A percentile compares a stretch with the other conserved stretches of the same genome.
phyloP scores from a whole-genome alignment of 2,113 vertebrate genomes.

The Macrotis lagotis region DNA sequence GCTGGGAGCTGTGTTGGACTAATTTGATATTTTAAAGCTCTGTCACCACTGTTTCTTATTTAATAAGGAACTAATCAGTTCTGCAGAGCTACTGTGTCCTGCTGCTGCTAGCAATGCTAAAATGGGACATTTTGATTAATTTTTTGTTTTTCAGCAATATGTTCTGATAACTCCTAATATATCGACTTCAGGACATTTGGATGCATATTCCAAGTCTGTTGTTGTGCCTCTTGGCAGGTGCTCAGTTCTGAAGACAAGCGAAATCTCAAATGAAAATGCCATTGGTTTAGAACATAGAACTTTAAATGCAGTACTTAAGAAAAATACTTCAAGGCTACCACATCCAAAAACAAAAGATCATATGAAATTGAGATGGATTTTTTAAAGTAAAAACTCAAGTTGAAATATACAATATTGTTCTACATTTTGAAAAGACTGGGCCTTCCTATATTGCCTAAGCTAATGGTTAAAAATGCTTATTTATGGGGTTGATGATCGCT shows the following conservation, averaged over 20 bases:
- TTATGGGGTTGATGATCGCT: not conserved
- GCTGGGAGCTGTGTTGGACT: conserved; percentile 54
- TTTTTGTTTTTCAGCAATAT: conserved; percentile 65
- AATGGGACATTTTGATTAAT: conserved; percentile 69
- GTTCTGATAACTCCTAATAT: conserved; percentile 52
- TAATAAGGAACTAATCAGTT: conserved; percentile 80
- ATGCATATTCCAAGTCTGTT: not conserved
- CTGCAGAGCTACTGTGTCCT: conserved; percentile 34
- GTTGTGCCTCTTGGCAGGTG: conserved; percentile 60
- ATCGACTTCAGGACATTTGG: conserved; percentile 45
- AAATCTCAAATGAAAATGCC: conserved; percentile 50
- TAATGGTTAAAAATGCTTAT: not conserved
- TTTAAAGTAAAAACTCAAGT: conserved; percentile 5
- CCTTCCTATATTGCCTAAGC: not conserved
- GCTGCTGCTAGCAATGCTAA: conserved; percentile 67
- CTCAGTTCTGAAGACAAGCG: conserved; percentile 56
- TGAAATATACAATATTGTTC: conserved; percentile 27
- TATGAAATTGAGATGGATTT: conserved; percentile 26
- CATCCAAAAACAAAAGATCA: conserved; percentile 24
- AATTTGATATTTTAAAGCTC: conserved; percentile 77
- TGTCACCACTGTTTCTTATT: conserved; percentile 66
- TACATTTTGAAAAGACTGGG: not conserved
- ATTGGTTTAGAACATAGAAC: not conserved
- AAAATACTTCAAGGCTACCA: conserved; percentile 36
- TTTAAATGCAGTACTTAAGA: not conserved